Conservation (phyloP, 2,888 invertebrate genomes). For the Amblyjoppa fuscipennis region DNA sequence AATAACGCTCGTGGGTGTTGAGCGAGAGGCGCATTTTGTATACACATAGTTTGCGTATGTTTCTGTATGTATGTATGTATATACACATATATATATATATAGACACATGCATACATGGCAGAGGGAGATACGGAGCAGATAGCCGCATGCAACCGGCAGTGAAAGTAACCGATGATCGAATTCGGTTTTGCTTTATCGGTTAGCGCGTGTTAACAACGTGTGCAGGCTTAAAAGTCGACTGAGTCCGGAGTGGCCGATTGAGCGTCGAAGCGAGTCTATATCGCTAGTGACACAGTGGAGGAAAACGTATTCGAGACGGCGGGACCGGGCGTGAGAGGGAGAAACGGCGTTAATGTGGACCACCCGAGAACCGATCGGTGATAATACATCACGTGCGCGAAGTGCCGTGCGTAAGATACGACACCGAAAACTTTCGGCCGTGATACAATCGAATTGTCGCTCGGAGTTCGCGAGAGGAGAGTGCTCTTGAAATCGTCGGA, state of each 20-base stretch:
- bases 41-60: too few relatives aligned
- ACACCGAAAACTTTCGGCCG: too few relatives aligned
- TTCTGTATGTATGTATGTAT: too few relatives aligned
- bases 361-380: neutral
- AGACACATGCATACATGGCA: neutral
- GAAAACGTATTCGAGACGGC: neutral
- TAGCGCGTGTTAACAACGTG: slow-evolving; percentile 32
- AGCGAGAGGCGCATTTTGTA: neutral
- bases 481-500: neutral
- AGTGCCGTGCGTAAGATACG: neutral
- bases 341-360: neutral
- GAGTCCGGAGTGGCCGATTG: slow-evolving; percentile 22
- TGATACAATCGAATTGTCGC: neutral
- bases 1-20: slow-evolving; percentile 10
- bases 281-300: slow-evolving; percentile 4
- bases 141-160: slow-evolving; percentile 28
- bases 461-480: neutral
- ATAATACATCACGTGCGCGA: neutral
- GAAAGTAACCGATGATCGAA: slow-evolving; percentile 59
- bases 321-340: neutral
- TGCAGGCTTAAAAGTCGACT: neutral
- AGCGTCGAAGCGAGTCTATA: slow-evolving; percentile 4
- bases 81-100: neutral
- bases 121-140: slow-evolving; percentile 18
- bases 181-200: slow-evolving; percentile 50